Evolutionary conservation across 2,113 vertebrate genomes (phyloP).

Genomic region (Trinectes maculatus): DNA sequence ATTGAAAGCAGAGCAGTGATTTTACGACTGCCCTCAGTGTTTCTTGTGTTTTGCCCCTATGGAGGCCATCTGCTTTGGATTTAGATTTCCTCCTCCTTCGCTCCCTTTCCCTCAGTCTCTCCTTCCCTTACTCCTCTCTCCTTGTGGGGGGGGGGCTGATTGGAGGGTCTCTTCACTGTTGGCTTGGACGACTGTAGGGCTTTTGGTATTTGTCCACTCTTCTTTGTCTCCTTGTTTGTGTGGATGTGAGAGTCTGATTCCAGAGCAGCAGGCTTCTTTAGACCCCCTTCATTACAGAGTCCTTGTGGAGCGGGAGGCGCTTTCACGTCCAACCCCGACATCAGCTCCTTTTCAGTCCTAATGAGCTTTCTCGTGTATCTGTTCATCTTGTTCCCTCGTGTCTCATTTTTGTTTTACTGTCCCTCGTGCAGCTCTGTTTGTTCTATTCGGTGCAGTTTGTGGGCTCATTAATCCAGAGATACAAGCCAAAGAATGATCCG

Average conservation of each 20-base stretch:
- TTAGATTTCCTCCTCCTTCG: constrained; percentile 71
- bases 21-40: constrained; percentile 71
- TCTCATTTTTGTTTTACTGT: constrained; percentile 34
- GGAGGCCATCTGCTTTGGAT: constrained; percentile 86
- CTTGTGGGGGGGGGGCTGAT: constrained; percentile 73
- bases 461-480: constrained; percentile 65
- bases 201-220: constrained; percentile 75
- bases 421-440: constrained; percentile 49
- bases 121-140: constrained; percentile 48
- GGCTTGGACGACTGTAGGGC: constrained; percentile 66
- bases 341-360: constrained; percentile 5
- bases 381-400: constrained; percentile 17
- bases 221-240: constrained; percentile 33
- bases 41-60: constrained; percentile 80
- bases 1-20: constrained; percentile 81
- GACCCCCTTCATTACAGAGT: constrained; percentile 31
- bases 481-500: constrained; percentile 51
- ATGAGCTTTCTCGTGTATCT: constrained; percentile 19
- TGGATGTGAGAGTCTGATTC: constrained; percentile 45
- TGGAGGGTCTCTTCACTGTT: constrained; percentile 75
- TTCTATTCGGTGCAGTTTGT: constrained; percentile 55
- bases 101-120: constrained; percentile 47
- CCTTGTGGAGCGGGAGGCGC: constrained; percentile 39
- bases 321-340: constrained; percentile 1
- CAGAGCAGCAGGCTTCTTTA: constrained; percentile 52